Percentiles rank a stretch among this genome's conserved stretches.
phyloP scores from a whole-genome alignment of 2,797 vertebrate genomes.

The Prunella strophiata region DNA sequence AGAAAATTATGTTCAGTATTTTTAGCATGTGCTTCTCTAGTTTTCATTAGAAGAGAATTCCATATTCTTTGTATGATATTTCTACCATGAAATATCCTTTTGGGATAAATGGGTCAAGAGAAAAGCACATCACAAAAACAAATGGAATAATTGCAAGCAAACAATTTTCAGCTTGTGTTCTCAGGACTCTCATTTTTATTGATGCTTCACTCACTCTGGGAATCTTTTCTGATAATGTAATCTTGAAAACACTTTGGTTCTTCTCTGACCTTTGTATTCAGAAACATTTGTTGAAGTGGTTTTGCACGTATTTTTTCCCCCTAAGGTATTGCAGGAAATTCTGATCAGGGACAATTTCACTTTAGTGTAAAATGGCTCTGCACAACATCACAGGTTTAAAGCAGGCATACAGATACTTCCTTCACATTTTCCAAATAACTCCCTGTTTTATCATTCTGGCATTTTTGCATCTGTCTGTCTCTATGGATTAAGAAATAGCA shows the following conservation, averaged over 20 bases:
- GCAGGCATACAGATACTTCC: not conserved
- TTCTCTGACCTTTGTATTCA: slow-evolving; percentile 52
- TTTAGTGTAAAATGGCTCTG: slow-evolving; percentile 10
- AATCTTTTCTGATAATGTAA: slow-evolving; percentile 21
- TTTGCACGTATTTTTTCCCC: slow-evolving; percentile 14
- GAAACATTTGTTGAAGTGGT: slow-evolving; percentile 37
- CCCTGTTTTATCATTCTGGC: not conserved
- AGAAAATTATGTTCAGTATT: not conserved
- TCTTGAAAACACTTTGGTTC: slow-evolving; percentile 20
- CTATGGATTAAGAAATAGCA: not conserved
- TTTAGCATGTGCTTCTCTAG: not conserved
- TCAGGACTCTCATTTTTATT: slow-evolving; percentile 31
- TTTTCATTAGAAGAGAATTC: slow-evolving; percentile 21
- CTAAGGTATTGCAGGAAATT: slow-evolving; percentile 7
- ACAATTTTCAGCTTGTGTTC: slow-evolving; percentile 38
- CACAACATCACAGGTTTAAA: not conserved
- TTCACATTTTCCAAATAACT: not conserved
- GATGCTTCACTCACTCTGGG: slow-evolving; percentile 30
- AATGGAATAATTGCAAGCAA: slow-evolving; percentile 51
- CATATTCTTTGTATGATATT: not conserved
- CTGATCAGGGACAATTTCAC: slow-evolving; percentile 5
- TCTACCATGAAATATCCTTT: slow-evolving; percentile 29
- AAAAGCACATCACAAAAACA: slow-evolving; percentile 35
- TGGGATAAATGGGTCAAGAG: slow-evolving; percentile 28
- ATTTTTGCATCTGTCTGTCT: not conserved